Evolutionary conservation across 2,797 vertebrate species (phyloP), one percentile per base, ranked within the genome.

Genomic region (Discoglossus pictus): DNA sequence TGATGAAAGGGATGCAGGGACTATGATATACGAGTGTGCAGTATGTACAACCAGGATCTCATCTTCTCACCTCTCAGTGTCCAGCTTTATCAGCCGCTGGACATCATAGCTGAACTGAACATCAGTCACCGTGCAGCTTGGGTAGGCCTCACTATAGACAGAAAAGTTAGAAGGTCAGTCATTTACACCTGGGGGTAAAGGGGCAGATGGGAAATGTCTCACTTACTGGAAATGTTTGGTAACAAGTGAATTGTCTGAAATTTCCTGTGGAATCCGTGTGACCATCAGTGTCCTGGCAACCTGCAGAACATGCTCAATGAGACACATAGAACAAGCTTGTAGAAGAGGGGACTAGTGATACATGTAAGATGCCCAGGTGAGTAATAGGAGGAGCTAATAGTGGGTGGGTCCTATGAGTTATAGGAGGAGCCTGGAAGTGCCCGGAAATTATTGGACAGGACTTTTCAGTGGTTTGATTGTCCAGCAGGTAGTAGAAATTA

Each of bases 171-270:
- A 11, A 11, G 38, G 4, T 1, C 9, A 12, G 10, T 5, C 38
- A 4, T n/a, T 1, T 4, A 11, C 4, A 39, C 8, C 38, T 13
- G 12, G 4, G 10, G 13, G 1, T 13, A 2, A 4, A 8, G 6
- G 15, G 24, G 25, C 21, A 15, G 7, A 8, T 0, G 15, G 1
- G n/a, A 2, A 2, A 7, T 12, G 51, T 35, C 17, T 10, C 74
- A 89, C 93, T 92, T 90, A 99, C 97, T 99, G 96, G 72, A 99
- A 96, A 78, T 99, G 97, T 82, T 94, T 99, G 73, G 89, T 93
- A 84, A 99, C 87, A 73, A 97, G 87, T 61, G 92, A 92, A 2
- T 95, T 87, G 75, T 99, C 96, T 15, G 92, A 92, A 80, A 99
- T 93, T 55, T 97, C 94, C 77, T 76, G 91, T 34, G 97, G 95